Evolutionary conservation across 2,888 invertebrate species (phyloP).

Genomic region (Molorchus minor): DNA sequence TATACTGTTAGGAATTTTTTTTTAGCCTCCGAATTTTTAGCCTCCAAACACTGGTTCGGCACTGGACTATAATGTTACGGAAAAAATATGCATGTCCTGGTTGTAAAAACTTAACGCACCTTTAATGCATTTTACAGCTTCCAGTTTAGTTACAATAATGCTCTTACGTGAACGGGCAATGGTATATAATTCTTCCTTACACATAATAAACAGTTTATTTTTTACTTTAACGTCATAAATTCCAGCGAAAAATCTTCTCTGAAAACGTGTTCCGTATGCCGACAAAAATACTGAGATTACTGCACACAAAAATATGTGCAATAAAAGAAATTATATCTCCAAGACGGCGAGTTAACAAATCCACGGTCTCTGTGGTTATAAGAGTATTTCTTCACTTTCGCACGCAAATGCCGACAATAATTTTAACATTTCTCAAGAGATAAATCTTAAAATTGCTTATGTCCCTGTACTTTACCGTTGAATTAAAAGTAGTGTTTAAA

Average conservation of each 20-base stretch:
- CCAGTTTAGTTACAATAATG: background rate
- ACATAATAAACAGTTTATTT: conserved; percentile 15
- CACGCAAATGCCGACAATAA: conserved; percentile 30
- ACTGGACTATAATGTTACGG: too few species aligned
- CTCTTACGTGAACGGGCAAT: background rate
- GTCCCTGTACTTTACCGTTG: too few species aligned
- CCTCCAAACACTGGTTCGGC: too few species aligned
- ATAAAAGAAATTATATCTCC: conserved; percentile 16
- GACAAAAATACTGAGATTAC: conserved; percentile 30
- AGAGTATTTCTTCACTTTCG: conserved; percentile 26
- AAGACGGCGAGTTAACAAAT: conserved; percentile 29
- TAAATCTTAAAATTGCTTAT: conserved; percentile 30
- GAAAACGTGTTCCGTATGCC: conserved; percentile 23
- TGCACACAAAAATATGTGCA: conserved; percentile 32
- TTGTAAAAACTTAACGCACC: too few species aligned
- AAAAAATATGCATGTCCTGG: too few species aligned
- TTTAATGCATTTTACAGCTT: too few species aligned
- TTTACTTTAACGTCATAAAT: conserved; percentile 17
- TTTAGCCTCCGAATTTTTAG: too few species aligned
- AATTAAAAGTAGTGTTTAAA: too few species aligned
- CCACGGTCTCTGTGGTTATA: too few species aligned
- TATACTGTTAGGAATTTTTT: too few species aligned
- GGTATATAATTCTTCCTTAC: conserved; percentile 11
- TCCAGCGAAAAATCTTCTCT: conserved; percentile 15
- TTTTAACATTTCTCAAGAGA: conserved; percentile 31